Conservation (phyloP, 2,797 vertebrate species). For the Natrix natrix region DNA sequence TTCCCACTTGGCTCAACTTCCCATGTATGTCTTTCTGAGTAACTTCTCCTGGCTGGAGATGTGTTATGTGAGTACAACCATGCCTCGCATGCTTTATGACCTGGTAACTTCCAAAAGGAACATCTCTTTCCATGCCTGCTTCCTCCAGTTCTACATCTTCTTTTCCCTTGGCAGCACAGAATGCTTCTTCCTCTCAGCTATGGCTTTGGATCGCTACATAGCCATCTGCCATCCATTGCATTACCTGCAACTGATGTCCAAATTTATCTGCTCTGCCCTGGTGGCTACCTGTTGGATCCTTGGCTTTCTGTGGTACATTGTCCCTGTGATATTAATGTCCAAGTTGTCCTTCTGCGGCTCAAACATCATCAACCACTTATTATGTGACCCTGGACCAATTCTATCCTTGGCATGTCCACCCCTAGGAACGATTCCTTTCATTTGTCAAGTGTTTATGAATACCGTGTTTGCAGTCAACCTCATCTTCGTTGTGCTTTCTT, state of each 20-base stretch:
- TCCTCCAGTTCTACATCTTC: slow-evolving; percentile 56
- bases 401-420: slow-evolving; percentile 32
- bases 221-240: slow-evolving; percentile 46
- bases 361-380: slow-evolving; percentile 44
- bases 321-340: slow-evolving; percentile 45
- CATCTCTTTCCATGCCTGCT: slow-evolving; percentile 49
- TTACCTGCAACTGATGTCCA: slow-evolving; percentile 40
- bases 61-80: neutral
- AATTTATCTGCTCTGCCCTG: neutral
- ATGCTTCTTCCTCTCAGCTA: slow-evolving; percentile 44
- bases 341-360: slow-evolving; percentile 51
- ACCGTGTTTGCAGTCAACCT: slow-evolving; percentile 8
- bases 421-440: neutral
- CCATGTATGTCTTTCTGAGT: slow-evolving; percentile 48
- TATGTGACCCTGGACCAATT: slow-evolving; percentile 43
- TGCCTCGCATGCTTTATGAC: neutral
- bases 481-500: slow-evolving; percentile 40
- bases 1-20: slow-evolving; percentile 31
- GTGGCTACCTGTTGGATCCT: slow-evolving; percentile 20
- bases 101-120: neutral
- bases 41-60: slow-evolving; percentile 62
- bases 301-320: slow-evolving; percentile 35
- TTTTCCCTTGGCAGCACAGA: slow-evolving; percentile 50
- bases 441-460: slow-evolving; percentile 22
- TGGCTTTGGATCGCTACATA: neutral